Evolutionary conservation across 2,888 invertebrate genomes (phyloP), one percentile per base, ranked within the genome.

Genomic region (Heliconius charithonia): DNA sequence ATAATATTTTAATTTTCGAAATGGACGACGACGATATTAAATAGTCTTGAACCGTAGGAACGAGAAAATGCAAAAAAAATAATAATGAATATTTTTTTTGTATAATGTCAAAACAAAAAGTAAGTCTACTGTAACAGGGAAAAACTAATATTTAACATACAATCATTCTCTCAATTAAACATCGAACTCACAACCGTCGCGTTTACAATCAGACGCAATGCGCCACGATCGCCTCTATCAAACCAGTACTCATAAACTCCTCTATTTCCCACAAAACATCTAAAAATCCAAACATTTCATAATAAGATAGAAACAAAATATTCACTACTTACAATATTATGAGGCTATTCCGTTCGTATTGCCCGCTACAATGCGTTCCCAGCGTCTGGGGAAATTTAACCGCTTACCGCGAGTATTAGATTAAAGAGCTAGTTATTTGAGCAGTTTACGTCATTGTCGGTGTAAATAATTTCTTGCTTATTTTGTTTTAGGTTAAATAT

Each of bases 341-440:
- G 32, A 72, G 59, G 56, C 72, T 72, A 72, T 72, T 72, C 25
- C 72, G 29, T 72, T 59, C 72, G 59, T 72, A 59, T 72, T 72
- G 72, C 72, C 72, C 72, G 56, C 16, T 59, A 72, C 72, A 72
- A 72, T 72, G 72, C 72, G 32, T 72, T 19, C n/a, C 16, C n/a
- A n/a, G 59, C 59, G 72, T n/a, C 72, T 32, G 56, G 71, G 71
- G 71, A 72, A 72, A 72, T 72, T 72, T 59, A 72, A 72, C 72
- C 72, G 72, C 72, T 72, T 72, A 72, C 72, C 56, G 12, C 32
- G 4, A 72, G 72, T 72, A 72, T 72, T 72, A 72, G 72, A 72
- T 72, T 72, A 72, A 59, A 72, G 56, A 72, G 72, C 56, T 72
- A 59, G 56, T 72, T 72, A 72, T 72, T 72, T 72, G 72, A 37